Base-by-base conservation (phyloP, 2,113 vertebrate genomes). In the Thunnus maccoyii region DNA sequence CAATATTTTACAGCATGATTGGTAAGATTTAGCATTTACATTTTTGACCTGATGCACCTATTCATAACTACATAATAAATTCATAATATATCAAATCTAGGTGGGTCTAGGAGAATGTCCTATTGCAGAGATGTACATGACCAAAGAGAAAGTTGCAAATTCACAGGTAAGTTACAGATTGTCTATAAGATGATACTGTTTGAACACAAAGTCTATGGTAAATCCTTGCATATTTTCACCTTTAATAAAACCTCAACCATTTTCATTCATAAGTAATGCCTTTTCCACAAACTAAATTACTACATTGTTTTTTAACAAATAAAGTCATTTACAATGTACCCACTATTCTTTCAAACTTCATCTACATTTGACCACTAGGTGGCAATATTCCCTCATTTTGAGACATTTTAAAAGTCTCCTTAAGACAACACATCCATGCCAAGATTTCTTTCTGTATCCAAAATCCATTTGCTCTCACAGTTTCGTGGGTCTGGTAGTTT, bases 281-380 rank as follows among this genome's bases (percentile, higher is more conserved):
- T 41, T 41, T 41, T 41, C 36, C 36, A 41, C 36, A 41, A 41
- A 36, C 16, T 17, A 44, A 36, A 68, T 77, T 51, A 18, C 1
- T 15, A 10, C 36, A 25, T 32, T 46, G 4, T 62, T 30, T 12
- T 17, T 13, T 7, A 10, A 27, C 6, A 41, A 41, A 41, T 41
- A 41, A 41, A 41, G 36, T 41, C 6, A 9, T 9, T 41, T 41
- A 7, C 7, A 41, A 41, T 41, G 36, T 9, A 8, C 36, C 3
- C 18, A 4, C 8, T 12, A 3, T 54, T 58, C 56, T 72, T 47
- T 41, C 1, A 20, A 25, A 27, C 25, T 51, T 62, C 14, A 18
- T 75, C 17, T 3, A 51, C 15, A 32, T 46, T 48, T 25, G 2
- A 77, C 86, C 88, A 85, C 84, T 65, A 80, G 84, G 50, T 76